A percentile compares a stretch with the other conserved stretches of the same genome.
These are phyloP conservation scores for Baronia brevicornis DNA, from an alignment of 2,888 invertebrate genomes.

Conservation along the genomic window DNA sequence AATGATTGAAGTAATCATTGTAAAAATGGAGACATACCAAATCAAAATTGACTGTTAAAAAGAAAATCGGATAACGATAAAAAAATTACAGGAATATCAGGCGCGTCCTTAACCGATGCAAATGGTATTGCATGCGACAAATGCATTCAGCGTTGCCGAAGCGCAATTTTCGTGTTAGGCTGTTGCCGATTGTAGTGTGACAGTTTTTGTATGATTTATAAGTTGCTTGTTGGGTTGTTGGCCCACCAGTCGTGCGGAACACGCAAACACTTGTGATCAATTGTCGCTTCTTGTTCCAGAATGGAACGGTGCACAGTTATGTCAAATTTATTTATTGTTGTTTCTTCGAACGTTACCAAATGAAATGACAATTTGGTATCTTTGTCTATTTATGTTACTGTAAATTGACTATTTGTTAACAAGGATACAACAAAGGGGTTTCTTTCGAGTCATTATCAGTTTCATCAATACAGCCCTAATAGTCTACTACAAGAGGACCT, in stretches of 20 bases:
- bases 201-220: conserved; percentile 55
- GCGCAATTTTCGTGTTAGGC: conserved; percentile 67
- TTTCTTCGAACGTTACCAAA: too few relatives aligned
- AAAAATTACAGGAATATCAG: conserved; percentile 32
- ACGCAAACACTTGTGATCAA: conserved; percentile 62
- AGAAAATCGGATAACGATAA: conserved; percentile 25
- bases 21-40: conserved; percentile 6
- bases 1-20: conserved; percentile 8
- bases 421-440: too few relatives aligned
- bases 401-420: too few relatives aligned
- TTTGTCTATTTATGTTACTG: too few relatives aligned
- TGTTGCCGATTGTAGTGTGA: conserved; percentile 52
- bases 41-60: conserved; percentile 20
- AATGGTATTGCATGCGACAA: conserved; percentile 53
- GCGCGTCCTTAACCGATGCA: conserved; percentile 32
- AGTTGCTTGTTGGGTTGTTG: conserved; percentile 24
- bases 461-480: too few relatives aligned
- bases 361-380: too few relatives aligned
- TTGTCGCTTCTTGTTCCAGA: conserved; percentile 31
- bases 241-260: conserved; percentile 25
- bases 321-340: too few relatives aligned
- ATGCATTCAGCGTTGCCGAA: conserved; percentile 54
- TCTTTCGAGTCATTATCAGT: too few relatives aligned
- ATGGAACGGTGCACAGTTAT: conserved; percentile 2
- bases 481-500: too few relatives aligned